Conservation (phyloP, 2,888 invertebrate species). For the Oegoconia quadripuncta region DNA sequence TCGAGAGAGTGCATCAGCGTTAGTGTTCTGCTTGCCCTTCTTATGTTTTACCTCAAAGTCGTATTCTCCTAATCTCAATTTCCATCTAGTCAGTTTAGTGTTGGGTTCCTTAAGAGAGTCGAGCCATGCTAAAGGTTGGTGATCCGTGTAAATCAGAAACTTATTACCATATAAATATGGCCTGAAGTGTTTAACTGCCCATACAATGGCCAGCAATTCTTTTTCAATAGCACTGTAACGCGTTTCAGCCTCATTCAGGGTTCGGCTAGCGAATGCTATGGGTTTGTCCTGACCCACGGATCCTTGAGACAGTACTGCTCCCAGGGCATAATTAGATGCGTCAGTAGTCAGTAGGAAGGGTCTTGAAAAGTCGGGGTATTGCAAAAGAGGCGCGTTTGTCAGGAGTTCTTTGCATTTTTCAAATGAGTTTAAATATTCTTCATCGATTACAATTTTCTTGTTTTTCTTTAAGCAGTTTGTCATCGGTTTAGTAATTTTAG, state of each 20-base stretch:
- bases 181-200: too few relatives aligned
- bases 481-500: too few relatives aligned
- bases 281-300: conserved; percentile 21
- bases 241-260: conserved; percentile 25
- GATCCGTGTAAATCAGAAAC: conserved; percentile 26
- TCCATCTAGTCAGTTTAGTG: conserved; percentile 18
- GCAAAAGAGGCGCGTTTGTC: conserved; percentile 6
- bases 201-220: conserved; percentile 31
- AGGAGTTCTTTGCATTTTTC: conserved; percentile 13
- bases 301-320: conserved; percentile 25
- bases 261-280: conserved; percentile 21
- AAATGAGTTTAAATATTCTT: conserved; percentile 13
- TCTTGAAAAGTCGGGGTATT: conserved; percentile 24
- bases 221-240: conserved; percentile 32
- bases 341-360: conserved; percentile 23
- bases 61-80: conserved; percentile 18
- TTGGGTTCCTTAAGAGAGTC: conserved; percentile 19
- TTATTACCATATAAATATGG: conserved; percentile 36
- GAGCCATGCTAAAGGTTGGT: conserved; percentile 17
- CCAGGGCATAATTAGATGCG: conserved; percentile 22
- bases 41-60: conserved; percentile 25
- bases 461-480: conserved; percentile 24
- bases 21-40: conserved; percentile 28
- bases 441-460: conserved; percentile 11
- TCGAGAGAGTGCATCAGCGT: conserved; percentile 21